A percentile compares a stretch with the other conserved stretches of the same genome.
These are phyloP conservation scores for Eptatretus burgeri DNA, from an alignment of 2,113 vertebrate species.

Conservation along the genomic window DNA sequence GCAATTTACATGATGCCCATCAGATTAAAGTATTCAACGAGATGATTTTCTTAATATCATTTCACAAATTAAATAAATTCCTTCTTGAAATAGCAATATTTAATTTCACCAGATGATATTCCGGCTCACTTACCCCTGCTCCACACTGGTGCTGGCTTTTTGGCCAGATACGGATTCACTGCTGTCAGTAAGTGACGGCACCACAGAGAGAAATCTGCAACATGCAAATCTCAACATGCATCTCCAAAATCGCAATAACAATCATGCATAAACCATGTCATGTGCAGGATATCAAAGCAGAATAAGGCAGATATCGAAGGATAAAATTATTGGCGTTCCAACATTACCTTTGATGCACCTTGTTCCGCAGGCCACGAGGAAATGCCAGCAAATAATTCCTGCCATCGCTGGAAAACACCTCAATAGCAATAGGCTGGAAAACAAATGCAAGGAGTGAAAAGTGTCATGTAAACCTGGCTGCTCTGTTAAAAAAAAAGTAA, in stretches of 20 bases:
- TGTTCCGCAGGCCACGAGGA: constrained; percentile 87
- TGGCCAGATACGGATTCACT: constrained; percentile 89
- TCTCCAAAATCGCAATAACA: not conserved
- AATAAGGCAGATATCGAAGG: not conserved
- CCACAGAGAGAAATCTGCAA: constrained; percentile 69
- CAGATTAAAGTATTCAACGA: too few species aligned
- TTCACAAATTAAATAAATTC: too few species aligned
- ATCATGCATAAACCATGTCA: not conserved
- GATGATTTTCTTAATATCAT: too few species aligned
- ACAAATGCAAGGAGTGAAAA: too few species aligned
- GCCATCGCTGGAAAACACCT: constrained; percentile 93
- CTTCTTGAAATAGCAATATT: too few species aligned
- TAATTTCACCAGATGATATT: not conserved
- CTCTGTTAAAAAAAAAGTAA: too few species aligned
- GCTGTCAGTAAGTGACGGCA: constrained; percentile 80
- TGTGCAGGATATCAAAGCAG: not conserved
- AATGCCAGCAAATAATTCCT: constrained; percentile 85
- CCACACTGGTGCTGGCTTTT: constrained; percentile 85
- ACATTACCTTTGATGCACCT: constrained; percentile 83
- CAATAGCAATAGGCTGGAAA: constrained; percentile 64
- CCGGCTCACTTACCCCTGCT: constrained; percentile 41
- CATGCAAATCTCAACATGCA: not conserved
- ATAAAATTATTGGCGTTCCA: not conserved
- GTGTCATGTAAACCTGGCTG: too few species aligned
- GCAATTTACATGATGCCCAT: too few species aligned